These are phyloP conservation scores for Streblospio benedicti DNA, from an alignment of 1,140 invertebrate species.

Conservation along the genomic window DNA sequence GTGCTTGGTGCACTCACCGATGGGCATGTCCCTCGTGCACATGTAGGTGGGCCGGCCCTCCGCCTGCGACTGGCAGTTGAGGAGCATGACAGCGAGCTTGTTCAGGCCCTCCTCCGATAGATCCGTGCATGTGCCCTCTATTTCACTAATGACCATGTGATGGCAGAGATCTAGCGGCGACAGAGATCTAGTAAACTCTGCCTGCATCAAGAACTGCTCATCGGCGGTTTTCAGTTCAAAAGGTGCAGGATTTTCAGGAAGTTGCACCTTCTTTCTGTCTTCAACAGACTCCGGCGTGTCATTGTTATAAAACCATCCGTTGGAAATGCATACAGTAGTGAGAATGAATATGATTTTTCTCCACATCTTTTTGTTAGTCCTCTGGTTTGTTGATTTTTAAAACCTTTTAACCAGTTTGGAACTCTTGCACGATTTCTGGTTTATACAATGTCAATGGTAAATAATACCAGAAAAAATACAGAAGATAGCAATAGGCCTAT, in stretches of 20 bases:
- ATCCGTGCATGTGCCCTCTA: constrained; percentile 52
- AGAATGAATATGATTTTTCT: no score
- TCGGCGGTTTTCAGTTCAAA: constrained; percentile 57
- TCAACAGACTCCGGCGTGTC: constrained; percentile 11
- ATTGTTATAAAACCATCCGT: no score
- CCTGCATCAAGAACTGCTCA: constrained; percentile 59
- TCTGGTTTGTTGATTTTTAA: no score
- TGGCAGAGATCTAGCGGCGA: constrained; percentile 59
- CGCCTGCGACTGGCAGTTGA: constrained; percentile 60
- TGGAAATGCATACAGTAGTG: no score
- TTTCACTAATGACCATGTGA: constrained; percentile 56
- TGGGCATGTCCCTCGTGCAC: constrained; percentile 56
- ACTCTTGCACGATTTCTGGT: no score
- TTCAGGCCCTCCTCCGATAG: constrained; percentile 60
- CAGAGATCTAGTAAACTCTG: constrained; percentile 52
- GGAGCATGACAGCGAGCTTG: constrained; percentile 59
- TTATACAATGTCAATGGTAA: no score
- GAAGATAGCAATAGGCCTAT: no score
- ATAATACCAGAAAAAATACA: no score
- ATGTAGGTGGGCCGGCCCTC: constrained; percentile 56
- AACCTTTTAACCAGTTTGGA: no score
- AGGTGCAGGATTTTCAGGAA: constrained; percentile 41
- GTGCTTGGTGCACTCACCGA: constrained; percentile 56
- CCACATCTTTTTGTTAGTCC: no score
- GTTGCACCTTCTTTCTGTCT: constrained; percentile 13